These are phyloP conservation scores for Latrodectus elegans DNA, from an alignment of 2,888 invertebrate species.

Conservation along the genomic window DNA sequence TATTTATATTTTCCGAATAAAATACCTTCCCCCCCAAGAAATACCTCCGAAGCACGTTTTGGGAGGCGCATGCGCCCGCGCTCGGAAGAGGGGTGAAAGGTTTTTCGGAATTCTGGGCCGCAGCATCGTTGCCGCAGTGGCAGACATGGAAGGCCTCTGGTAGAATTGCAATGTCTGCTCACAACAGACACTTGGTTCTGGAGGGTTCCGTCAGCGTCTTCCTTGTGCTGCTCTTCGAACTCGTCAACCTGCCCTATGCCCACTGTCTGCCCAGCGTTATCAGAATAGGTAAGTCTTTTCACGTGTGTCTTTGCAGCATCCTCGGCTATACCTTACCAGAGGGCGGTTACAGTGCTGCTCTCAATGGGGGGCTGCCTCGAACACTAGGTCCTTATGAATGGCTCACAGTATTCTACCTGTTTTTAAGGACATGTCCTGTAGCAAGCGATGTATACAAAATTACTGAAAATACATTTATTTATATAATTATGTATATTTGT, in stretches of 20 bases:
- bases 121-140: slow-evolving; percentile 66
- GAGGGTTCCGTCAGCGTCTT: slow-evolving; percentile 58
- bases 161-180: slow-evolving; percentile 51
- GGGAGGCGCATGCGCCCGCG: slow-evolving; percentile 19
- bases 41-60: slow-evolving; percentile 11
- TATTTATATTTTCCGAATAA: neutral
- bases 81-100: slow-evolving; percentile 9
- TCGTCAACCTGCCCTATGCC: slow-evolving; percentile 17
- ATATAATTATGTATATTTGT: no score
- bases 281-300: slow-evolving; percentile 42
- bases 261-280: slow-evolving; percentile 52
- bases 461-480: no score
- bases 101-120: slow-evolving; percentile 31
- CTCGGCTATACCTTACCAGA: no score
- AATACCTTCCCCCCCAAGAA: neutral
- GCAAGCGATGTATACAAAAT: no score
- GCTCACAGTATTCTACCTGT: no score
- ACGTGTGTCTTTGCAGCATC: no score
- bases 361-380: no score
- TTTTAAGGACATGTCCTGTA: no score
- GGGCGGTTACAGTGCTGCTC: no score
- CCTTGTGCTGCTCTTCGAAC: slow-evolving; percentile 58
- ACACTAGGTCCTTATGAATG: no score
- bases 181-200: slow-evolving; percentile 49
- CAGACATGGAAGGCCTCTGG: slow-evolving; percentile 47